Percentiles rank a stretch among this genome's conserved stretches.
These are phyloP conservation scores for Leptinotarsa undecemlineata DNA, from an alignment of 1,140 invertebrate species.

Conservation along the genomic window DNA sequence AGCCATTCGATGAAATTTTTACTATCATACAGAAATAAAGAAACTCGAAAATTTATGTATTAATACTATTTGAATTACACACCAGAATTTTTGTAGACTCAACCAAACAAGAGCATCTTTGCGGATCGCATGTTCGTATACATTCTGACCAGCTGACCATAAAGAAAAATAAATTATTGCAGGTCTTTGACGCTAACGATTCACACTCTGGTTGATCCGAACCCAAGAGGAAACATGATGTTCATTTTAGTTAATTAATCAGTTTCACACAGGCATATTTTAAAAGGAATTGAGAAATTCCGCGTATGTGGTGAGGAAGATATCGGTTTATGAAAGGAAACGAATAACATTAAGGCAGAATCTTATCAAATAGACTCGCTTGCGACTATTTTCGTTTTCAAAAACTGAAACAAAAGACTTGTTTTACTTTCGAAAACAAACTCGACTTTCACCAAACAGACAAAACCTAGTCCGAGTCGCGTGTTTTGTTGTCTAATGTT, in stretches of 20 bases:
- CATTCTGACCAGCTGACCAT: constrained; percentile 28
- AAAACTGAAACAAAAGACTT: too few species aligned
- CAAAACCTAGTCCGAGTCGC: too few species aligned
- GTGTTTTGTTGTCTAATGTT: too few species aligned
- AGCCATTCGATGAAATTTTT: too few species aligned
- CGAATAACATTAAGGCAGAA: background rate
- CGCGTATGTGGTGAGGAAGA: background rate
- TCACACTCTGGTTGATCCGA: constrained; percentile 40
- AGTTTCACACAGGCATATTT: constrained; percentile 10
- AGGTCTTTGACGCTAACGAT: constrained; percentile 40
- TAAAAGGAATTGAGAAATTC: background rate
- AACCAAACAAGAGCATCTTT: background rate
- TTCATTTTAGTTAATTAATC: constrained; percentile 30
- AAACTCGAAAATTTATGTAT: too few species aligned
- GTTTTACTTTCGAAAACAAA: too few species aligned
- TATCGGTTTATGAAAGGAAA: background rate
- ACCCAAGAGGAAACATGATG: constrained; percentile 29
- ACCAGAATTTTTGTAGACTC: background rate
- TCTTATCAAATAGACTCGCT: too few species aligned
- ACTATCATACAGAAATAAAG: too few species aligned
- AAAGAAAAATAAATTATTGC: constrained; percentile 30
- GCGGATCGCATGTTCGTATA: background rate
- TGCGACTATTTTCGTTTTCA: too few species aligned
- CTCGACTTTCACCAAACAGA: too few species aligned
- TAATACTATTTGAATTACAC: too few species aligned